Evolutionary conservation across 1,140 invertebrate species (phyloP).

Genomic region (Coenobita brevimanus): DNA sequence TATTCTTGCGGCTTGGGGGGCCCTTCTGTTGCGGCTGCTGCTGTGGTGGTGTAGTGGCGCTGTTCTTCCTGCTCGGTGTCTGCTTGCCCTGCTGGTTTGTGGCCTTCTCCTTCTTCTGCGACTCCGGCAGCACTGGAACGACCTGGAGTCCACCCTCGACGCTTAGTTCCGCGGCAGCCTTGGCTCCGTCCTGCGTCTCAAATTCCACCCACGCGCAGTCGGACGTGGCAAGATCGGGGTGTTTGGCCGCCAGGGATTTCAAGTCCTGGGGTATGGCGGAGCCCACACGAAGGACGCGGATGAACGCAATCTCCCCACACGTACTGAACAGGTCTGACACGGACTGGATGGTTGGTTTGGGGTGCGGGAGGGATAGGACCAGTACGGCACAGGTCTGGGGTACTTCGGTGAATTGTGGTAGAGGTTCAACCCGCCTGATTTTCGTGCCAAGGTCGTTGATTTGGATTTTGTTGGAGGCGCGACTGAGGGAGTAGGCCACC

Average conservation of each 20-base stretch:
- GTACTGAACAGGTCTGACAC: conserved; percentile 90
- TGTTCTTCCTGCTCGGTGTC: conserved; percentile 44
- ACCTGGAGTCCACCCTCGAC: conserved; percentile 75
- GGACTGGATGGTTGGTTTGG: conserved; percentile 88
- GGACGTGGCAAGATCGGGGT: conserved; percentile 82
- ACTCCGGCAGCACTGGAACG: conserved; percentile 74
- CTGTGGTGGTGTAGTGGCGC: conserved; percentile 37
- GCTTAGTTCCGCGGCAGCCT: conserved; percentile 79
- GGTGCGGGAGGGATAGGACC: conserved; percentile 87
- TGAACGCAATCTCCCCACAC: conserved; percentile 90
- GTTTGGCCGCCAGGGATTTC: conserved; percentile 89
- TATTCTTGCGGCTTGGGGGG: conserved; percentile 60
- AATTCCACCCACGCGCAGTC: conserved; percentile 93
- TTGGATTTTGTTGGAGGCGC: conserved; percentile 86
- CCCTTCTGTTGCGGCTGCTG: conserved; percentile 14
- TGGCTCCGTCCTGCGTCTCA: conserved; percentile 87
- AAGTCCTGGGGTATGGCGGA: conserved; percentile 91
- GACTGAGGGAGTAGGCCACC: conserved; percentile 86
- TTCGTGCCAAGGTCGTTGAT: conserved; percentile 94
- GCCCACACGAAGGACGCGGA: conserved; percentile 88
- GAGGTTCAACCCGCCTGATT: conserved; percentile 86
- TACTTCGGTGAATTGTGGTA: conserved; percentile 93
- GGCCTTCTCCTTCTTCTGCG: conserved; percentile 70
- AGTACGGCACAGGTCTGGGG: conserved; percentile 90
- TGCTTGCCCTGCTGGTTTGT: conserved; percentile 70